These are phyloP conservation scores for Crocuta crocuta DNA, from an alignment of 2,113 vertebrate genomes.

Conservation along the genomic window DNA sequence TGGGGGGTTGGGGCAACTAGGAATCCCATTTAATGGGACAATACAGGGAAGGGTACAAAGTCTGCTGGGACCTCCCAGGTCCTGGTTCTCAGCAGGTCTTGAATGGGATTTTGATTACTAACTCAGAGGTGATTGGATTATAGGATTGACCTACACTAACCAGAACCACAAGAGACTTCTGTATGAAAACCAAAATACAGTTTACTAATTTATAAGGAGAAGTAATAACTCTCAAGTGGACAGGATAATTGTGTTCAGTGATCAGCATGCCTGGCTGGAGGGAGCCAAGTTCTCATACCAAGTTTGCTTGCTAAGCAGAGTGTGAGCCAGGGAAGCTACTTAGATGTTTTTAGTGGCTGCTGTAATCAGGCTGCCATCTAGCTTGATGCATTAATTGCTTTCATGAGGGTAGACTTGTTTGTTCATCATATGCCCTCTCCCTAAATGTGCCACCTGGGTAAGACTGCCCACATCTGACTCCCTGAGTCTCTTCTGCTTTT, in stretches of 20 bases:
- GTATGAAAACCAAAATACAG: slow-evolving; percentile 1
- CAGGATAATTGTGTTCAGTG: slow-evolving; percentile 2
- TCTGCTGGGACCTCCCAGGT: not conserved
- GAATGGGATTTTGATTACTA: not conserved
- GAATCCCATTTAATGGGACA: not conserved
- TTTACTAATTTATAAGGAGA: slow-evolving; percentile 45
- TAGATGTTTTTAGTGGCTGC: not conserved
- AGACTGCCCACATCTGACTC: not conserved
- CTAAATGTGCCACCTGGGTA: not conserved
- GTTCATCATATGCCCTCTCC: not conserved
- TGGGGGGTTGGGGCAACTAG: not conserved
- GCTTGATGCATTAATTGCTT: not conserved
- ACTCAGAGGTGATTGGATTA: slow-evolving; percentile 21
- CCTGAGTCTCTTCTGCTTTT: slow-evolving; percentile 26
- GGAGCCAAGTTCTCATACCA: not conserved
- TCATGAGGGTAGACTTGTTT: slow-evolving; percentile 24
- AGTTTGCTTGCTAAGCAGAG: slow-evolving; percentile 17
- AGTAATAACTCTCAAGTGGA: not conserved
- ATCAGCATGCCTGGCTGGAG: not conserved
- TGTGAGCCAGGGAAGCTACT: slow-evolving; percentile 2
- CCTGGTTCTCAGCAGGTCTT: not conserved
- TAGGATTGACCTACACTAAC: not conserved
- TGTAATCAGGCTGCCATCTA: not conserved
- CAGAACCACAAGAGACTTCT: not conserved
- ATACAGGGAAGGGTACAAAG: not conserved